Conservation (phyloP, 1,140 invertebrate species). For the Drosophila malerkotliana region DNA sequence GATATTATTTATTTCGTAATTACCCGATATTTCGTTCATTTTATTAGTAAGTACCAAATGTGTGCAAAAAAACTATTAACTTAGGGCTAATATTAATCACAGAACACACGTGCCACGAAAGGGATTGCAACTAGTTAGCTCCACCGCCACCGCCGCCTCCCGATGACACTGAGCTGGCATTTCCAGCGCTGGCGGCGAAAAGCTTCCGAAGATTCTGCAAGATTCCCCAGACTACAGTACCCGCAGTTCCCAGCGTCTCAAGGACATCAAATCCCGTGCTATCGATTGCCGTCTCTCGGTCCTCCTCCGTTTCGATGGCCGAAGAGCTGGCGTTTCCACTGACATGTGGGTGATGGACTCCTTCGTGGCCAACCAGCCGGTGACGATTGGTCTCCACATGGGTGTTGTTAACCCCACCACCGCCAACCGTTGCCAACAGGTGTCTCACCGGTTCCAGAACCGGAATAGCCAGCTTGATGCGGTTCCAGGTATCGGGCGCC, state of each 20-base stretch:
- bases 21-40: constrained; percentile 27
- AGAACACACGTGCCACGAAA: constrained; percentile 34
- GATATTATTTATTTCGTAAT: background rate
- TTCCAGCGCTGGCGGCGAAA: constrained; percentile 71
- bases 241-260: constrained; percentile 62
- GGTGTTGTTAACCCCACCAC: constrained; percentile 66
- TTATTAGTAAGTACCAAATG: constrained; percentile 52
- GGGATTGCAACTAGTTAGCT: constrained; percentile 1
- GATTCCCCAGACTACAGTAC: constrained; percentile 54
- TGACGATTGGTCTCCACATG: constrained; percentile 63
- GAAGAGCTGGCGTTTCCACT: constrained; percentile 51
- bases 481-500: constrained; percentile 47
- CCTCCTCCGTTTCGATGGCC: constrained; percentile 79
- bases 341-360: constrained; percentile 54
- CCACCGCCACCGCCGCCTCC: constrained; percentile 51
- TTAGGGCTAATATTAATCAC: constrained; percentile 69
- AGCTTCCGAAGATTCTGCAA: constrained; percentile 60
- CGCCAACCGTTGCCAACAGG: constrained; percentile 69
- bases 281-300: constrained; percentile 71
- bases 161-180: constrained; percentile 63
- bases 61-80: constrained; percentile 10
- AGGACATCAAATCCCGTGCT: constrained; percentile 72
- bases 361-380: constrained; percentile 54
- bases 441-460: constrained; percentile 75
- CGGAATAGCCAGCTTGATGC: constrained; percentile 68